These are phyloP conservation scores for Porites lobata DNA, from an alignment of 92 coral and sea anemone species.

Conservation along the genomic window DNA sequence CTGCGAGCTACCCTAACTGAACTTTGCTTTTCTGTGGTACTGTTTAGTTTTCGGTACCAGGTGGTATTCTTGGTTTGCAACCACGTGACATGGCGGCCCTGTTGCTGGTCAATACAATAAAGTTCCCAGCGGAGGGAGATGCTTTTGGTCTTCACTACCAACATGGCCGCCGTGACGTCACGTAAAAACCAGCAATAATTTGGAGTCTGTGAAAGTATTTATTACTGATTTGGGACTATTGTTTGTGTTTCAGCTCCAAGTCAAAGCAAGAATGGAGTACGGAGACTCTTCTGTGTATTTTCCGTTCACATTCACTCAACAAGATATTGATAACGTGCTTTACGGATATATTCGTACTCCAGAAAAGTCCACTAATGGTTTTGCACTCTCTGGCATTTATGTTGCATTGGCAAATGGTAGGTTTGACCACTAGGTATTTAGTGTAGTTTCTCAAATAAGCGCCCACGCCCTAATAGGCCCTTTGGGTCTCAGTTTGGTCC, in stretches of 20 bases:
- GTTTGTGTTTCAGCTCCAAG: conserved; percentile 1
- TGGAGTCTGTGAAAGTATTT: too few species aligned
- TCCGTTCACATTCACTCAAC: conserved; percentile 84
- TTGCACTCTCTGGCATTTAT: conserved; percentile 91
- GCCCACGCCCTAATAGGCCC: too few species aligned
- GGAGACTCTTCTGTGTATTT: conserved; percentile 68
- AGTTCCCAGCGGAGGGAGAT: too few species aligned
- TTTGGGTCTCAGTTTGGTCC: too few species aligned
- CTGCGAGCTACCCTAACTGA: not conserved
- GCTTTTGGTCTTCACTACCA: too few species aligned
- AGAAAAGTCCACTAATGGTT: conserved; percentile 78
- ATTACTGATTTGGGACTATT: not conserved
- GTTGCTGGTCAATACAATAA: too few species aligned
- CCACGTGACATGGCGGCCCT: too few species aligned
- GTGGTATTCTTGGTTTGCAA: too few species aligned
- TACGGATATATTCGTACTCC: conserved; percentile 93
- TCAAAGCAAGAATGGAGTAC: conserved; percentile 55
- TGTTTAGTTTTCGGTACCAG: not conserved
- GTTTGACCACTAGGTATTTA: not conserved
- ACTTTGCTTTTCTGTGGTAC: not conserved
- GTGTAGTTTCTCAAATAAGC: too few species aligned
- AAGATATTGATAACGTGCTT: conserved; percentile 92
- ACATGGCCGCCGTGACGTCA: too few species aligned
- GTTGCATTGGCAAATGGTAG: conserved; percentile 23
- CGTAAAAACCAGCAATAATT: too few species aligned